Evolutionary conservation across 2,113 vertebrate species (phyloP).

Genomic region (Hypomesus transpacificus): DNA sequence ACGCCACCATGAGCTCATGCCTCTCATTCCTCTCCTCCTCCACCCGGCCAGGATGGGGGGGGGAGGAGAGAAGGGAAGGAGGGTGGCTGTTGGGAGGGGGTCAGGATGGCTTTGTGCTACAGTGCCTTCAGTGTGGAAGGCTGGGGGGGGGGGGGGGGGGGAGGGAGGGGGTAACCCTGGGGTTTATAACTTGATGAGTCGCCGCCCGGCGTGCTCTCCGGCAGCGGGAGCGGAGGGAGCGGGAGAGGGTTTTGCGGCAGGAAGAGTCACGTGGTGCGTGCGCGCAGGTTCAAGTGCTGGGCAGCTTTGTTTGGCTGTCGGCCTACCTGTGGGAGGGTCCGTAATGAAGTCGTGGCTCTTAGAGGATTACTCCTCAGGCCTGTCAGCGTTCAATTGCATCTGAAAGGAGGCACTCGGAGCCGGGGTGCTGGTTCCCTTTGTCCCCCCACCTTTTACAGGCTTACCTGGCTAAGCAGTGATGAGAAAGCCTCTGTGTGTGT

Average conservation of each 20-base stretch:
- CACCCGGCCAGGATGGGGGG: conserved; percentile 43
- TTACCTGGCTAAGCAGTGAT: conserved; percentile 65
- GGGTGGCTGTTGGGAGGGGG: conserved; percentile 23
- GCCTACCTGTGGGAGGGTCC: conserved; percentile 43
- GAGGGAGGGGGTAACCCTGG: too few species aligned
- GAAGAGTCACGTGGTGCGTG: conserved; percentile 28
- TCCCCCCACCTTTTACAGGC: conserved; percentile 57
- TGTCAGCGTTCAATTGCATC: conserved; percentile 48
- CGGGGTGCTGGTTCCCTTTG: conserved; percentile 59
- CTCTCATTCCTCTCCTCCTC: conserved; percentile 79
- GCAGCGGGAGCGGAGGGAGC: conserved; percentile 23
- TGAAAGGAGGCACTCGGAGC: conserved; percentile 59
- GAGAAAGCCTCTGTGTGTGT: conserved; percentile 60
- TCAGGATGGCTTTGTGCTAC: conserved; percentile 19
- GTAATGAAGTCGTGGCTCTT: conserved; percentile 27
- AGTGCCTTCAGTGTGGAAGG: conserved; percentile 28
- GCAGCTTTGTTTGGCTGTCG: conserved; percentile 32
- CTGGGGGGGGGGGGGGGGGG: background rate
- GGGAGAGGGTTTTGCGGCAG: conserved; percentile 43
- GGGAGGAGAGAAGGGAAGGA: conserved; percentile 56
- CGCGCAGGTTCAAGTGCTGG: conserved; percentile 35
- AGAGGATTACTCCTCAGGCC: conserved; percentile 51
- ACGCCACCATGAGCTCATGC: conserved; percentile 96
- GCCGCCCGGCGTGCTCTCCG: conserved; percentile 59
- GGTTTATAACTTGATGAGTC: conserved; percentile 71